Base-by-base conservation (phyloP, 2,888 invertebrate species). In the Phytoseiulus persimilis region DNA sequence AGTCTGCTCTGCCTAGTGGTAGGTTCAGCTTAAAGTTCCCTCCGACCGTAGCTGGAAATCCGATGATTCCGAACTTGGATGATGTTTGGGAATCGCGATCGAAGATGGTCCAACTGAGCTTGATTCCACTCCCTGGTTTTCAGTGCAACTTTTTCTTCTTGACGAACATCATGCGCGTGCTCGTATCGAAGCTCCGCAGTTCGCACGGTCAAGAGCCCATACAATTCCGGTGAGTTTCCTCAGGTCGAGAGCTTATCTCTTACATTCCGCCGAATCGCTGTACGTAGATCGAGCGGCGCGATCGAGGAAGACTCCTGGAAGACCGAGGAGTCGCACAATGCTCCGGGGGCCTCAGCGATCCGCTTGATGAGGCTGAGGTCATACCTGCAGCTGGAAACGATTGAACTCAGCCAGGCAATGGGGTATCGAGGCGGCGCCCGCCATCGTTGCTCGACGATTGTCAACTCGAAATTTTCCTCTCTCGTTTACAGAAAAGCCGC, bases 161-260 rank as follows among this genome's bases (percentile, higher is more conserved):
- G 89, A 91, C 91, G 31, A 91, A 92, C 89, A 92, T 93, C 46
- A 92, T 93, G 91, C 91, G 92, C 83, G 92, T 93, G 83, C 91
- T 93, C 89, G 91, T 93, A 90, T 92, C 92, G 46, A 93, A 93
- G 90, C 91, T 93, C 89, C 91, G 93, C 83, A 93, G 93, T 33
- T 92, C 93, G 83, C 93, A 93, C 90, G 92, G 92, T 89, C 92
- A 93, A 89, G 93, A 94, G 90, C 93, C 93, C 14, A 93, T 93
- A 91, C 94, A 93, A 91, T 94, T 93, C 92, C 93, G 93, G 93
- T 93, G 91, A 91, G 91, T 31, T 23, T 6, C 83, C 39, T 6
- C 39, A n/a, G 39, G n/a, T n/a, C n/a, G 46, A 46, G 65, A 14
- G 6, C n/a, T 39, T 33, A 39, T 6, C 39, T 39, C 39, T 39